Evolutionary conservation across 2,888 invertebrate species (phyloP), one percentile per base, ranked within the genome.

Genomic region (Notodonta ziczac): DNA sequence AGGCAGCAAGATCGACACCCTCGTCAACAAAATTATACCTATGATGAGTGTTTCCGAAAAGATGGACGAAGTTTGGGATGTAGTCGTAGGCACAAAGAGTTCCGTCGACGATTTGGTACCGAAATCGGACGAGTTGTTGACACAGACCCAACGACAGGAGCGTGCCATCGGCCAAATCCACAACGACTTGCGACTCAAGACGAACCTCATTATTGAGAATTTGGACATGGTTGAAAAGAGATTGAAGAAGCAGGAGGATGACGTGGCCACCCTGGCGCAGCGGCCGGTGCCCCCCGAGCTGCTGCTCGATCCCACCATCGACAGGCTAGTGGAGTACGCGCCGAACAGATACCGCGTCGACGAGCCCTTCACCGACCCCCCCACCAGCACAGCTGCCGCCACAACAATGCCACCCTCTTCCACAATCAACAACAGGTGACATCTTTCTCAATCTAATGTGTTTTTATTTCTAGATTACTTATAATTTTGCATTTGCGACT

Each of bases 21-120:
- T 98, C 42, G 97, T 97, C 0, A 96, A 96, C 78, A 97, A 97
- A 89, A 97, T 97, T 83, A 95, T 96, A 70, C 97, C 98, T 0
- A 97, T 97, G 91, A 96, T 97, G 80, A 96, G 96, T 60, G 97
- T 97, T 0, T 97, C 97, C 0, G 97, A 97, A 82, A 97, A 97
- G 88, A 97, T 98, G 97, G 97, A 98, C 77, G 97, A 98, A 87
- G 97, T 98, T 5, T 98, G 97, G 97, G 96, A 97, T 82, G 97
- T 97, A 5, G 97, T 98, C 12, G 97, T 97, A 0, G 97, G 97
- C 13, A 97, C 97, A 4, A 98, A 98, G 83, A 97, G 97, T 77
- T 97, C 97, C 0, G 97, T 98, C 0, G 97, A 98, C 84, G 96
- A 97, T 84, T 92, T 98, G 58, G 95, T 98, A 50, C 97, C 98